Evolutionary conservation across 2,888 invertebrate species (phyloP).

Genomic region (Tetranychus piercei): DNA sequence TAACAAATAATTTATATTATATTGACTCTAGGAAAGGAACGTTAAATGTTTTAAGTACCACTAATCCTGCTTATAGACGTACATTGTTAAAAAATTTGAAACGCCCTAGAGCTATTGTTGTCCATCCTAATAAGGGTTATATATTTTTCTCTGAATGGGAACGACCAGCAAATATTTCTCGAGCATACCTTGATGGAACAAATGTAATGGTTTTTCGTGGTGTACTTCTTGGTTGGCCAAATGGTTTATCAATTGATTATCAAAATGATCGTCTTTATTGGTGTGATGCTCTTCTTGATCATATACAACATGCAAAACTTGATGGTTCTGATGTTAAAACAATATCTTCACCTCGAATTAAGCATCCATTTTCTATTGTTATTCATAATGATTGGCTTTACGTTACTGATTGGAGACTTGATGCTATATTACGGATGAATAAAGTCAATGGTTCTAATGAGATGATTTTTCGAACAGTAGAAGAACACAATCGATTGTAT

Average conservation of each 20-base stretch:
- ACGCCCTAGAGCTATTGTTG: constrained; percentile 82
- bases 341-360: constrained; percentile 61
- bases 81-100: constrained; percentile 69
- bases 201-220: constrained; percentile 69
- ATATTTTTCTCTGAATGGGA: constrained; percentile 94
- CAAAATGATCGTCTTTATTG: constrained; percentile 72
- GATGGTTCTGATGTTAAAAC: constrained; percentile 80
- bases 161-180: constrained; percentile 82
- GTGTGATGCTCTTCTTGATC: constrained; percentile 89
- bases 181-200: constrained; percentile 74
- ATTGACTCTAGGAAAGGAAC: constrained; percentile 86
- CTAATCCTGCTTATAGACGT: constrained; percentile 61
- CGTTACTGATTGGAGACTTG: constrained; percentile 88
- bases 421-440: constrained; percentile 74
- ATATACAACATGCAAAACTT: constrained; percentile 77
- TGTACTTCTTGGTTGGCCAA: constrained; percentile 87
- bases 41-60: constrained; percentile 70
- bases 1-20: constrained; percentile 80
- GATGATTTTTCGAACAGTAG: constrained; percentile 64
- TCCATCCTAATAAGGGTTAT: constrained; percentile 82
- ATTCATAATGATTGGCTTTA: constrained; percentile 74
- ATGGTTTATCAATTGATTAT: constrained; percentile 83
- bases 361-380: constrained; percentile 78
- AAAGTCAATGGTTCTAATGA: constrained; percentile 74
- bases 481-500: constrained; percentile 70